Evolutionary conservation across 1,140 invertebrate genomes (phyloP), one percentile per base, ranked within the genome.

Genomic region (Plutomurus gul): DNA sequence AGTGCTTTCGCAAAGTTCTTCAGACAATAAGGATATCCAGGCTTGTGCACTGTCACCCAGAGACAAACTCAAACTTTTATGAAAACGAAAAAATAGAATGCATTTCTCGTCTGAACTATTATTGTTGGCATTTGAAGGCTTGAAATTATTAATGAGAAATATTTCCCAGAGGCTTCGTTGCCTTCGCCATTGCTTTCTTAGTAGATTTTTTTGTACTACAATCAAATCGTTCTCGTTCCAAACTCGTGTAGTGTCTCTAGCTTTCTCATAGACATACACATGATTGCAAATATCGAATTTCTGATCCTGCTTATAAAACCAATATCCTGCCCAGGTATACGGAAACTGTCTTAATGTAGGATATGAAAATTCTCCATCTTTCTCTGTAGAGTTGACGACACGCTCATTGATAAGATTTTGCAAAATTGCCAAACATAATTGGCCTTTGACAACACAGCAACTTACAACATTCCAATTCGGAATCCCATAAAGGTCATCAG

Each of bases 121-220:
- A 76, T 30, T 37, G 8, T 5, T 40, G 6, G 18, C 25, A 30
- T 30, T 40, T 40, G 30, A 36, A 0, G 71, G 27, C 39, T 51
- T 74, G 72, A 74, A 79, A 46, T 79, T 79, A 18, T 72, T 51
- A 25, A 79, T 71, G 4, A 75, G 18, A 36, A 75, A 70, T 22
- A 79, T 75, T 51, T 79, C 78, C 78, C 78, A 79, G 10, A 43
- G 73, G 33, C 78, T 79, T 46, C 43, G 11, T 75, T 75, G 40
- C 36, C 78, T 40, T 18, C 40, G 6, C 78, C 78, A 79, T 20
- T 79, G 72, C 47, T 79, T 79, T 33, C 78, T 20, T 20, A 79
- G 16, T 1, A 79, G 43, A 40, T 79, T 79, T 22, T 70, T 76
- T 39, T 79, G 78, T 16, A 75, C 25, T 18, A 60, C 56, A 27